phyloP scores from a whole-genome alignment of 2,888 invertebrate genomes.

The Heteromurus nitidus region DNA sequence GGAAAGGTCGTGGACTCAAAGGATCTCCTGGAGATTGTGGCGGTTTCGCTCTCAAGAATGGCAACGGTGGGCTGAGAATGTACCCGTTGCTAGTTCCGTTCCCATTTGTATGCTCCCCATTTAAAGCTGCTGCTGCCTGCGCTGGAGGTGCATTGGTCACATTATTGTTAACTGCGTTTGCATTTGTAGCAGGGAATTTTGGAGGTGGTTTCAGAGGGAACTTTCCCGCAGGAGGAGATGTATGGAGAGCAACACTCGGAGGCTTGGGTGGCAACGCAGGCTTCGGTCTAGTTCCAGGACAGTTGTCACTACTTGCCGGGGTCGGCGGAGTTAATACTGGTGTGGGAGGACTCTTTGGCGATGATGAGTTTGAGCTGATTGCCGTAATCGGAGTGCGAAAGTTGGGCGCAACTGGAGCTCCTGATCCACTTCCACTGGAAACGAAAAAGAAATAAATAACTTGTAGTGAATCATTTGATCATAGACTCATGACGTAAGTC shows the following conservation, averaged over 20 bases:
- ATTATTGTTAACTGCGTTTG: constrained; percentile 25
- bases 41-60: constrained; percentile 48
- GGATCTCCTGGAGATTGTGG: constrained; percentile 27
- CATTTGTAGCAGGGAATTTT: not conserved
- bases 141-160: not conserved
- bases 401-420: constrained; percentile 4
- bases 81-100: constrained; percentile 23
- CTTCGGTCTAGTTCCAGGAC: too few relatives aligned
- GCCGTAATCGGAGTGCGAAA: constrained; percentile 16
- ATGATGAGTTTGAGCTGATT: constrained; percentile 3
- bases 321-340: too few relatives aligned
- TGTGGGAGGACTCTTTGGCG: too few relatives aligned
- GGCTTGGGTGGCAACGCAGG: not conserved
- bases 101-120: constrained; percentile 12
- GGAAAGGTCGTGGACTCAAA: constrained; percentile 37
- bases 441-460: too few relatives aligned
- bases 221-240: constrained; percentile 9
- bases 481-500: too few relatives aligned
- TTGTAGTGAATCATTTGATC: too few relatives aligned
- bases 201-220: constrained; percentile 70
- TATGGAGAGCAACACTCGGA: constrained; percentile 12
- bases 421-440: too few relatives aligned
- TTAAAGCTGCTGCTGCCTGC: not conserved
- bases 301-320: too few relatives aligned
- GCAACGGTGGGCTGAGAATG: constrained; percentile 29